Conservation (phyloP, 2,888 invertebrate species). For the Sinelater perroti region DNA sequence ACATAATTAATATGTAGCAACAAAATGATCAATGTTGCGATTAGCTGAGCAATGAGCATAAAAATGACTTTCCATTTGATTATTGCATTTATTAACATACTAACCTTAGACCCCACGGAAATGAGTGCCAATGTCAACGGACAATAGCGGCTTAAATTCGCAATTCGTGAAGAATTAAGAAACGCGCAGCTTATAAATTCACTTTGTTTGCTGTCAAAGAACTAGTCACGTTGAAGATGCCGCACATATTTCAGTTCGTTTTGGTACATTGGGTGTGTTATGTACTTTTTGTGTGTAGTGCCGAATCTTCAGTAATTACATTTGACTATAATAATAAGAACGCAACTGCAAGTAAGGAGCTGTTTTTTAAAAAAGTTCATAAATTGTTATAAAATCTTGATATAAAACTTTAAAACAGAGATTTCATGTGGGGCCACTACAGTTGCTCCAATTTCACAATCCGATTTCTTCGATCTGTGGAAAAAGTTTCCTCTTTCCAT, state of each 20-base stretch:
- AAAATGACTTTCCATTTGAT: not conserved
- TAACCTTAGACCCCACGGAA: not conserved
- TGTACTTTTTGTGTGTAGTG: no score
- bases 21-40: not conserved
- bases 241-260: not conserved
- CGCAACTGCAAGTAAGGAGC: not conserved
- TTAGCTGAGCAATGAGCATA: conserved; percentile 3
- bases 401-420: no score
- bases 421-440: no score
- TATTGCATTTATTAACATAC: no score
- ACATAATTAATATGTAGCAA: no score
- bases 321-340: no score
- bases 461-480: conserved; percentile 39
- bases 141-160: not conserved
- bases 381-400: no score
- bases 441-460: conserved; percentile 3
- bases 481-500: conserved; percentile 41
- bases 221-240: not conserved
- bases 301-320: no score
- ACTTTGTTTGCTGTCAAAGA: no score
- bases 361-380: no score
- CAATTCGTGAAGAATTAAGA: no score
- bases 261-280: not conserved
- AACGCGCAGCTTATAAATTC: no score
- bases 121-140: conserved; percentile 1